Evolutionary conservation across 2,113 vertebrate genomes (phyloP), one percentile per base, ranked within the genome.

Genomic region (Desmodus rotundus): DNA sequence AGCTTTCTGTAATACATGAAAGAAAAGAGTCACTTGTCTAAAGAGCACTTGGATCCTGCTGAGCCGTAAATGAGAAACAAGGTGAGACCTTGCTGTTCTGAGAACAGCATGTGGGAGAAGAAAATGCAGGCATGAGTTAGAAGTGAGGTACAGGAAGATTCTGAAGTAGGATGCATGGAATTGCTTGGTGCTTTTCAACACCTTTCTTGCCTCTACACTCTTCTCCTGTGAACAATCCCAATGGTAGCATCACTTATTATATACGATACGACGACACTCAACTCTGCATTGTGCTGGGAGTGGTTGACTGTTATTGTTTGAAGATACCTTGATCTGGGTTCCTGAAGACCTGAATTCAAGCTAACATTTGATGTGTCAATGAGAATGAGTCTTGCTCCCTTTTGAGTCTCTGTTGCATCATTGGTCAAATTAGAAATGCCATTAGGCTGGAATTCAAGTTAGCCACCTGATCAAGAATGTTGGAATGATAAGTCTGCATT

Each of bases 181-280:
- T 54, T 56, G 2, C 1, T 36, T 52, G 3, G 10, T 5, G 63
- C 7, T 5, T 74, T 41, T 84, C 8, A 28, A 31, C 50, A 38
- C 28, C 31, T 9, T 28, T 78, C 63, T 63, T 54, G 26, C 15
- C 43, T 76, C 8, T 7, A 15, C 15, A 0, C 17, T 33, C 6
- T 54, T 47, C 58, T 26, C 28, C 26, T 13, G 12, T 0, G 2
- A 33, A 17, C 10, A 12, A 4, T 33, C 22, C 33, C 33, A 31
- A 20, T 1, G 58, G 28, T 20, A 12, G 4, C 0, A 1, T 7
- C 8, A 0, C 0, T 41, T 19, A 19, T 19, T 16, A 11, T 28
- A 1, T 2, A n/a, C 4, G 4, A 22, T 15, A n/a, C 4, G 4
- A 22, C 12, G 95, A 47, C 1, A 1, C 13, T 22, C 74, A 5